These are phyloP conservation scores for Pseudomyrmex pallidus DNA, from an alignment of 1,140 invertebrate species.

Conservation along the genomic window DNA sequence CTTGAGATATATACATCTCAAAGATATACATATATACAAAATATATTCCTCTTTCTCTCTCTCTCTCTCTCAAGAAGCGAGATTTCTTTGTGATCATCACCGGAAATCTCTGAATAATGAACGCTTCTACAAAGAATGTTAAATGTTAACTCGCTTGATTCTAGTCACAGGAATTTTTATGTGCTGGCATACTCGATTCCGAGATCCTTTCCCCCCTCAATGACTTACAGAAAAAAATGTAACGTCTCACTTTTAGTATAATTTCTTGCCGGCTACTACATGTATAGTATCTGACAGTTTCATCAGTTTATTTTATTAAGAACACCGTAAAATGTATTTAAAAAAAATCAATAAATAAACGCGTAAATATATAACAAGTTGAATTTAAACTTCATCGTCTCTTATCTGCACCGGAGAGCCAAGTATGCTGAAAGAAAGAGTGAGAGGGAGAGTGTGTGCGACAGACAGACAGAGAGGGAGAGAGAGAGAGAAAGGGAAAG, in stretches of 20 bases:
- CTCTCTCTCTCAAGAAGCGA: neutral
- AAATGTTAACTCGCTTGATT: conserved; percentile 37
- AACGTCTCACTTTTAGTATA: conserved; percentile 73
- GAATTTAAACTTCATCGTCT: conserved; percentile 20
- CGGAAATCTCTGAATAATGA: neutral
- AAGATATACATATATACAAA: too few relatives aligned
- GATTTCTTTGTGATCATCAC: neutral
- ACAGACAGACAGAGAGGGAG: neutral
- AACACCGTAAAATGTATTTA: conserved; percentile 39
- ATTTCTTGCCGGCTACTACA: conserved; percentile 82
- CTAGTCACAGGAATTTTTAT: conserved; percentile 1
- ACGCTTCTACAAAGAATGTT: neutral
- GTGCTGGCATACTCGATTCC: conserved; percentile 1
- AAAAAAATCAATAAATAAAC: conserved; percentile 13
- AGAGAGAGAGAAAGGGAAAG: neutral
- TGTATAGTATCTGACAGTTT: conserved; percentile 82
- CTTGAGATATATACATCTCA: neutral
- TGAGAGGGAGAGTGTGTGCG: neutral
- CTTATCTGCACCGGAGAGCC: neutral
- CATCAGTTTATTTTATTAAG: conserved; percentile 82
- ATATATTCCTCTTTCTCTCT: too few relatives aligned
- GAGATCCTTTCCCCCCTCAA: conserved; percentile 40
- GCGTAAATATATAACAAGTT: conserved; percentile 51
- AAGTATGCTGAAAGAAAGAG: conserved; percentile 14
- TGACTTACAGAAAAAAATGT: conserved; percentile 40